Conservation (phyloP, 2,113 vertebrate genomes). For the Pterocles gutturalis region DNA sequence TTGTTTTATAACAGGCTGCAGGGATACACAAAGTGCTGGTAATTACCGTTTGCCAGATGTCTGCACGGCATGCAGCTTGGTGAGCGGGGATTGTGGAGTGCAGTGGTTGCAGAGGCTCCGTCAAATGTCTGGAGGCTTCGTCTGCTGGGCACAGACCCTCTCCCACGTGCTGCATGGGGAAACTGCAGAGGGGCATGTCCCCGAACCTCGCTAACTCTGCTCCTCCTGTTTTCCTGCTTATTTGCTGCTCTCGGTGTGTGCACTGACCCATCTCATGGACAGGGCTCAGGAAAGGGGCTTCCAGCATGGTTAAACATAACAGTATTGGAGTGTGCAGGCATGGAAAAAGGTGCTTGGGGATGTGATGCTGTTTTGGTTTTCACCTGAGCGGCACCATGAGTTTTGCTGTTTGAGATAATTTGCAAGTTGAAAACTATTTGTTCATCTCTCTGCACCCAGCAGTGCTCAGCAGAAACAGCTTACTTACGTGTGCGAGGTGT, state of each 20-base stretch:
- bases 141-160: background rate
- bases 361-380: background rate
- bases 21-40: slow-evolving; percentile 67
- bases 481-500: background rate
- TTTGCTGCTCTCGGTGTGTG: background rate
- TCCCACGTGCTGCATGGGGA: background rate
- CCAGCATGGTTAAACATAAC: background rate
- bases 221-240: background rate
- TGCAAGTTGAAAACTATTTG: background rate
- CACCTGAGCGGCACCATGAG: background rate
- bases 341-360: background rate
- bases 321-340: background rate
- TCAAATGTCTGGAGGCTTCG: background rate
- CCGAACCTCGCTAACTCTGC: background rate
- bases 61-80: background rate
- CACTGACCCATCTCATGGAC: background rate
- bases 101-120: background rate
- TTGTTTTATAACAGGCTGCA: slow-evolving; percentile 68
- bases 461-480: background rate
- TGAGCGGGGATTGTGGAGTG: background rate
- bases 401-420: background rate
- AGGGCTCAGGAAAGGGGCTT: background rate
- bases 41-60: background rate
- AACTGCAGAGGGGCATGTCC: background rate
- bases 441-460: background rate